Percentiles rank a stretch among this genome's conserved stretches.
Conservation (phyloP, 2,113 vertebrate species). For the Stictonetta naevosa region DNA sequence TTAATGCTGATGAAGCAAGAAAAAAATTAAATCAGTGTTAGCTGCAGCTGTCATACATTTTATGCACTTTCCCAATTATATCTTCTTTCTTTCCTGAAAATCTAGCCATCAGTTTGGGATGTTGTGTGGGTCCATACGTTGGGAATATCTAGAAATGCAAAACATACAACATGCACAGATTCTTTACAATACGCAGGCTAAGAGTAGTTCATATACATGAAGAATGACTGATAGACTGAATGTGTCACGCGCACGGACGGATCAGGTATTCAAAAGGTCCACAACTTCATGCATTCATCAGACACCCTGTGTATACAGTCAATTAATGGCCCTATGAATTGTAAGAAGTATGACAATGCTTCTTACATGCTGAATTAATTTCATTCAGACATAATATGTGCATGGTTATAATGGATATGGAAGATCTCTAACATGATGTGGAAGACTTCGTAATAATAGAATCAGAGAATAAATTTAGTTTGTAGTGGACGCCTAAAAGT, state of each 20-base stretch:
- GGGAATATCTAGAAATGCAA: background rate
- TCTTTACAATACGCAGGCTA: background rate
- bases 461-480: background rate
- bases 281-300: background rate
- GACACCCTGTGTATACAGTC: background rate
- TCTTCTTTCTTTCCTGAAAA: background rate
- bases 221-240: background rate
- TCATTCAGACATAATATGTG: background rate
- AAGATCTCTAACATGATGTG: background rate
- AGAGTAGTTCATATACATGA: background rate
- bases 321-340: background rate
- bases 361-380: background rate
- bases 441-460: background rate
- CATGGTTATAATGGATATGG: background rate
- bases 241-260: accelerated
- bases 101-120: background rate
- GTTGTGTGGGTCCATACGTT: background rate
- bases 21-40: background rate
- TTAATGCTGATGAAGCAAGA: background rate
- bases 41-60: background rate
- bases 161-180: background rate
- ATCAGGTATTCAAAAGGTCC: background rate
- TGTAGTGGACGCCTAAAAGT: background rate
- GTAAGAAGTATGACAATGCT: background rate
- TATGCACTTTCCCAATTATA: background rate